Percentiles rank a stretch among this genome's conserved stretches.
Evolutionary conservation across 2,888 invertebrate species (phyloP).

Genomic region (Molorchus minor): DNA sequence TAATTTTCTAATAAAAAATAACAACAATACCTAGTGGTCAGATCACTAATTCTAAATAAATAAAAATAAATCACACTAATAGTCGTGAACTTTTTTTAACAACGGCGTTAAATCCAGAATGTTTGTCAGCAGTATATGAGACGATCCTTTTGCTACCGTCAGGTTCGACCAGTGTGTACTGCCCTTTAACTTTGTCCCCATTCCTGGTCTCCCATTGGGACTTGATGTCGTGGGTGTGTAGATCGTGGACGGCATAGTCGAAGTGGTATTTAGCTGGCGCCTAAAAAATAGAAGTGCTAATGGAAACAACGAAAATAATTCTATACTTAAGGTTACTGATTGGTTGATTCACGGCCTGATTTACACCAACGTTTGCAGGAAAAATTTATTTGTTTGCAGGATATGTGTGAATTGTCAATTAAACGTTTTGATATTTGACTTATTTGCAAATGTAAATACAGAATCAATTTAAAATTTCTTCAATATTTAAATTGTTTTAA

Average conservation of each 20-base stretch:
- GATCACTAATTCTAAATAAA: conserved; percentile 34
- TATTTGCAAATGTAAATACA: too few species aligned
- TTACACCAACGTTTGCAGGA: too few species aligned
- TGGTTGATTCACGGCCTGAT: too few species aligned
- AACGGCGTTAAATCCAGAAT: conserved; percentile 59
- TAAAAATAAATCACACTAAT: conserved; percentile 16
- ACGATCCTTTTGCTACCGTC: conserved; percentile 60
- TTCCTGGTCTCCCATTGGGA: conserved; percentile 63
- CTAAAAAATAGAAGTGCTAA: conserved; percentile 48
- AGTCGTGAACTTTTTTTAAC: conserved; percentile 38
- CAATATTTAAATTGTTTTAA: too few species aligned
- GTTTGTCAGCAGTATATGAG: conserved; percentile 60
- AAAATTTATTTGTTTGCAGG: too few species aligned
- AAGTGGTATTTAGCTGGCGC: conserved; percentile 62
- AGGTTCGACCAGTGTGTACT: conserved; percentile 61
- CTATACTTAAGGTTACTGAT: too few species aligned
- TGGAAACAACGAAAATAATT: not conserved
- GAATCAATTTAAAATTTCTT: too few species aligned
- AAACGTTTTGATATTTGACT: too few species aligned
- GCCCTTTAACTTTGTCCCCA: conserved; percentile 62
- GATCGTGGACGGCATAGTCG: conserved; percentile 63
- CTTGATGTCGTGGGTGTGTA: conserved; percentile 64
- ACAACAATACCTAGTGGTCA: conserved; percentile 30
- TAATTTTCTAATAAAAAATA: conserved; percentile 16
- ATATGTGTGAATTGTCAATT: too few species aligned